A percentile compares a stretch with the other conserved stretches of the same genome.
phyloP scores from a whole-genome alignment of 2,113 vertebrate genomes.

The Hydrolagus affinis region DNA sequence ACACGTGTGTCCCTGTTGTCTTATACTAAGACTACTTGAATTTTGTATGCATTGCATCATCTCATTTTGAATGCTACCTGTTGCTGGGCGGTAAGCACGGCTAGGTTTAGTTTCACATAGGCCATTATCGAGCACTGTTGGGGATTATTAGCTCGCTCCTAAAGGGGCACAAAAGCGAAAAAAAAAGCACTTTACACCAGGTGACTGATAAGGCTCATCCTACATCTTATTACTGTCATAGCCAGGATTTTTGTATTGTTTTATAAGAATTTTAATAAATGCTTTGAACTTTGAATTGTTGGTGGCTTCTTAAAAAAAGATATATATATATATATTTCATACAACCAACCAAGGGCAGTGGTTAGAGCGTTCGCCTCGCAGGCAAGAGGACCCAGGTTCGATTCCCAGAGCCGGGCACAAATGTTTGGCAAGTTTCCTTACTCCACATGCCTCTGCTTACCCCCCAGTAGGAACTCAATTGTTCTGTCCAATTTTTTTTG shows the following conservation, averaged over 20 bases:
- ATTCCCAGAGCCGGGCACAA: not conserved
- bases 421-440: not conserved
- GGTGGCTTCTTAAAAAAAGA: not conserved
- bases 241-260: constrained; percentile 94
- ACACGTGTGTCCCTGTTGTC: constrained; percentile 58
- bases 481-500: too few species aligned
- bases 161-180: constrained; percentile 48
- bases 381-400: not conserved
- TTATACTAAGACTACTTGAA: constrained; percentile 78
- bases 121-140: constrained; percentile 40
- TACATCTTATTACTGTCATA: constrained; percentile 64
- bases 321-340: too few species aligned
- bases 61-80: constrained; percentile 53
- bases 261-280: constrained; percentile 89
- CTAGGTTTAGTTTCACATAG: constrained; percentile 43
- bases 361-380: not conserved
- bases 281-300: constrained; percentile 52
- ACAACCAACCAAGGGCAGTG: not conserved
- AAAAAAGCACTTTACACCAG: constrained; percentile 91
- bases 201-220: constrained; percentile 78
- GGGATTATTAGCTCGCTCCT: constrained; percentile 39
- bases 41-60: constrained; percentile 58
- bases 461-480: too few species aligned
- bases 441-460: not conserved
- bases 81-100: constrained; percentile 46